These are phyloP conservation scores for Tetranychus truncatus DNA, from an alignment of 2,888 invertebrate genomes.

Conservation along the genomic window DNA sequence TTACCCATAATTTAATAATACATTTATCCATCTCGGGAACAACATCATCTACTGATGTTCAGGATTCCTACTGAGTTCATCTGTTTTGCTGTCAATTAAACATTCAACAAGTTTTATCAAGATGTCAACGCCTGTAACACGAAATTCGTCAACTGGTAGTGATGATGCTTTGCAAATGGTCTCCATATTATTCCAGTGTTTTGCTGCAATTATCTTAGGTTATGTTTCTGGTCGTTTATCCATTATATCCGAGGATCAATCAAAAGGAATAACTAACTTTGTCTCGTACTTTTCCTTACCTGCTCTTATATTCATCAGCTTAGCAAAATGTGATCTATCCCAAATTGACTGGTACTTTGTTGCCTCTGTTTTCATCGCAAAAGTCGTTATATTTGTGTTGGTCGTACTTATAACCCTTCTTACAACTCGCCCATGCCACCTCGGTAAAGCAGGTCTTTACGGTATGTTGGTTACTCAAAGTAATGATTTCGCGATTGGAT, in stretches of 20 bases:
- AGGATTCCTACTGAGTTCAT: too few species aligned
- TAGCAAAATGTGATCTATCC: constrained; percentile 60
- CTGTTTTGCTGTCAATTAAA: background rate
- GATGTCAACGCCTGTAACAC: background rate
- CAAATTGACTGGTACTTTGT: constrained; percentile 79
- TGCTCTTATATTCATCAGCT: constrained; percentile 68
- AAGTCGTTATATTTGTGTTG: constrained; percentile 60
- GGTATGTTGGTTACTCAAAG: constrained; percentile 90
- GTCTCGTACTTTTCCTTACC: constrained; percentile 84
- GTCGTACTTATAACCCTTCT: constrained; percentile 58
- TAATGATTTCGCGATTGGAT: constrained; percentile 91
- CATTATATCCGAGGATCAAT: constrained; percentile 59
- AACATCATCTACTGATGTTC: too few species aligned
- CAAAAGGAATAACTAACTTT: constrained; percentile 74
- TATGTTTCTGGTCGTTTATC: constrained; percentile 67
- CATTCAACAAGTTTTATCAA: background rate
- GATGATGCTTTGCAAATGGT: constrained; percentile 19
- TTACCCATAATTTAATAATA: too few species aligned
- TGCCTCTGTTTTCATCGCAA: constrained; percentile 62
- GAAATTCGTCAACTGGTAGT: background rate
- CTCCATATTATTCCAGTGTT: constrained; percentile 27
- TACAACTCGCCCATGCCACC: constrained; percentile 51
- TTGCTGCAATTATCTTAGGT: constrained; percentile 26
- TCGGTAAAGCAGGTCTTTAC: constrained; percentile 69
- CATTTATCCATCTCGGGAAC: too few species aligned